phyloP scores from a whole-genome alignment of 30 jellyfish, hydroid and myxozoan species.

The Aurelia sp. region DNA sequence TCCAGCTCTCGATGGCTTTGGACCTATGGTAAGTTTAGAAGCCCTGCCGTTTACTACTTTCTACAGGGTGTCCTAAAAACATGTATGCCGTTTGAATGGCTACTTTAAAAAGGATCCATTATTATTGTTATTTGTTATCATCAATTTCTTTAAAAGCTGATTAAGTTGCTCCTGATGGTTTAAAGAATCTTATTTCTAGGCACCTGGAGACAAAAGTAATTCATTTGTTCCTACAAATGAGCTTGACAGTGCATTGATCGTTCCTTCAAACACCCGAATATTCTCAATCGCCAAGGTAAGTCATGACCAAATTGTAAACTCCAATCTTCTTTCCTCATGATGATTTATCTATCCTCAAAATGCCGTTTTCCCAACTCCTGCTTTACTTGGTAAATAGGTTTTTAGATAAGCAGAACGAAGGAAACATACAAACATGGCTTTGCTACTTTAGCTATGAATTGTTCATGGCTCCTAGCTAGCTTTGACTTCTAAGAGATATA shows the following conservation, averaged over 20 bases:
- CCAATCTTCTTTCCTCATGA: too few species aligned
- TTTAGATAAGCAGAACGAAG: too few species aligned
- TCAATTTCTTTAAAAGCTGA: not conserved
- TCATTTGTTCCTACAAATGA: slow-evolving; percentile 49
- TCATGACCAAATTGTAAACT: not conserved
- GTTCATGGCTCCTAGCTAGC: too few species aligned
- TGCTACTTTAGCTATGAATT: too few species aligned
- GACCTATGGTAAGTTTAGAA: slow-evolving; percentile 49
- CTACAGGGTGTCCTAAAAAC: too few species aligned
- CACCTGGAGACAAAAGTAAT: slow-evolving; percentile 63
- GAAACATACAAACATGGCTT: too few species aligned
- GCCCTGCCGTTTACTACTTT: not conserved
- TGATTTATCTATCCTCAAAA: too few species aligned
- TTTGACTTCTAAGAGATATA: too few species aligned
- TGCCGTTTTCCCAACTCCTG: too few species aligned
- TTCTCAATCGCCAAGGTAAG: slow-evolving; percentile 75
- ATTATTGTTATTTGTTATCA: not conserved
- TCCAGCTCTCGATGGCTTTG: slow-evolving; percentile 81
- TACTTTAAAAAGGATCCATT: not conserved
- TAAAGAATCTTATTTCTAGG: slow-evolving; percentile 9
- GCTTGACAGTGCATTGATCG: slow-evolving; percentile 39
- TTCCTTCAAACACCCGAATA: slow-evolving; percentile 79
- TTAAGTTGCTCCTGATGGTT: not conserved
- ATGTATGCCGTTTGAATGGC: too few species aligned
- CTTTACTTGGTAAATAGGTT: too few species aligned